phyloP scores from a whole-genome alignment of 2,888 invertebrate species.

The Chrysodeixis includens region DNA sequence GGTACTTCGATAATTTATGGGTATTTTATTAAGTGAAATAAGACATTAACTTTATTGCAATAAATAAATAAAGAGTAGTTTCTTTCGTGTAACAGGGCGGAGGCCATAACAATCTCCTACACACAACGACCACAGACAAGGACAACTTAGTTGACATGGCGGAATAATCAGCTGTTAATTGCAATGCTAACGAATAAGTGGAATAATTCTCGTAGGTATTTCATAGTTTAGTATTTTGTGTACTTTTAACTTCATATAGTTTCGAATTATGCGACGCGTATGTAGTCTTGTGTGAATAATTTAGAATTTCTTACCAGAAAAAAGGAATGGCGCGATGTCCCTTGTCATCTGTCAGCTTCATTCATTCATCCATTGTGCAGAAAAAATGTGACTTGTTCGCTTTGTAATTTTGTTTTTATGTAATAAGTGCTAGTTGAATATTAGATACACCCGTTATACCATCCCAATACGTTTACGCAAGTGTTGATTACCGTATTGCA shows the following conservation, averaged over 20 bases:
- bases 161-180: constrained; percentile 88
- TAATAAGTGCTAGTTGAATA: constrained; percentile 76
- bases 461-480: constrained; percentile 67
- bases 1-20: no score
- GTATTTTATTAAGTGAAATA: no score
- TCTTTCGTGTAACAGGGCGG: constrained; percentile 26
- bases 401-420: constrained; percentile 82
- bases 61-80: background rate
- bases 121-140: constrained; percentile 59
- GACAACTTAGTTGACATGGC: constrained; percentile 77
- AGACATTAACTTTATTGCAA: background rate
- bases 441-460: constrained; percentile 71
- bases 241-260: constrained; percentile 56
- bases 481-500: constrained; percentile 63
- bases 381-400: constrained; percentile 87
- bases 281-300: constrained; percentile 48
- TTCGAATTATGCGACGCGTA: constrained; percentile 24
- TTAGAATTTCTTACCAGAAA: constrained; percentile 58
- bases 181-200: constrained; percentile 79
- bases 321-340: constrained; percentile 86
- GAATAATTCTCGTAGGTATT: constrained; percentile 62
- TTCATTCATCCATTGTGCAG: constrained; percentile 88
- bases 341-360: constrained; percentile 86
- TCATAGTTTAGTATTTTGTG: constrained; percentile 39
- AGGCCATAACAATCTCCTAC: constrained; percentile 40